Conservation (phyloP, 1,140 invertebrate species). For the Papilio xuthus region DNA sequence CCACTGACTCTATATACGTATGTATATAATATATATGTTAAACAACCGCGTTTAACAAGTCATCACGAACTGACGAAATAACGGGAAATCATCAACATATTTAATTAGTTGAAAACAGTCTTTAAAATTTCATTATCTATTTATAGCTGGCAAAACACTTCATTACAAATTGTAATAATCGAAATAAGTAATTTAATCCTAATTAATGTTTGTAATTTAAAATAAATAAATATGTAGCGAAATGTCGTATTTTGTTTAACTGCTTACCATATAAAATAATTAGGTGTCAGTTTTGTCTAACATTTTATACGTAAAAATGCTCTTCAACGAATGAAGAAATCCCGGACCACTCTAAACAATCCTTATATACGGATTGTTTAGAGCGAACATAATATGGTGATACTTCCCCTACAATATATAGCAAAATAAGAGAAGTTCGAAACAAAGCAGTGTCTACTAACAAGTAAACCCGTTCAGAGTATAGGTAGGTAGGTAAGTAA, state of each 20-base stretch:
- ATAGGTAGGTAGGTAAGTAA: conserved; percentile 29
- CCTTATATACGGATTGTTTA: too few species aligned
- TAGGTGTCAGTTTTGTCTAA: too few species aligned
- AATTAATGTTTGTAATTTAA: conserved; percentile 24
- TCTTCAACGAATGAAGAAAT: too few species aligned
- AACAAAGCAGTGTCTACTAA: conserved; percentile 31
- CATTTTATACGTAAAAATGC: too few species aligned
- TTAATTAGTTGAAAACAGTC: conserved; percentile 15
- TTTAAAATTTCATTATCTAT: conserved; percentile 20
- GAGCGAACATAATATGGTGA: neutral
- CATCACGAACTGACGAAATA: conserved; percentile 7
- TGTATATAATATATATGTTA: conserved; percentile 22
- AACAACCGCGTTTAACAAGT: conserved; percentile 22
- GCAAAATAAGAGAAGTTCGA: conserved; percentile 30
- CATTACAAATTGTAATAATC: conserved; percentile 25
- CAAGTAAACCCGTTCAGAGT: conserved; percentile 35
- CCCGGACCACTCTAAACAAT: too few species aligned
- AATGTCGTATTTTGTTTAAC: neutral
- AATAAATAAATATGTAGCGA: neutral
- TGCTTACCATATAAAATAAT: too few species aligned
- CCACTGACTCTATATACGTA: neutral
- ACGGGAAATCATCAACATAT: conserved; percentile 30
- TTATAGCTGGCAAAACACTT: conserved; percentile 19
- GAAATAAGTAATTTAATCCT: neutral
- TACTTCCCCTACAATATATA: neutral